Evolutionary conservation across 1,140 invertebrate genomes (phyloP), one percentile per base, ranked within the genome.

Genomic region (Lucilia sericata): DNA sequence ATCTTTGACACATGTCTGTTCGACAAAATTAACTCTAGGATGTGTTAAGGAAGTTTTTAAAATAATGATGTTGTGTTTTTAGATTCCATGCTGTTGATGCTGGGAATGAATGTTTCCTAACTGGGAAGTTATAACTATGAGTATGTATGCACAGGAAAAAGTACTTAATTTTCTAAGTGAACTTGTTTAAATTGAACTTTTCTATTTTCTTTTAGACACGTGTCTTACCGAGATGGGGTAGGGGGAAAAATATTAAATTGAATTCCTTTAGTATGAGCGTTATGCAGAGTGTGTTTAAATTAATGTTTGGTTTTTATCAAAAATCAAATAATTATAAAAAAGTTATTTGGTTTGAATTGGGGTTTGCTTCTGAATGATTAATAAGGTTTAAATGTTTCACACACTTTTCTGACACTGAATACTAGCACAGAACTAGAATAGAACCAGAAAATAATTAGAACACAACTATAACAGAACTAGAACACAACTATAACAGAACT

Each of bases 1-100:
- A 84, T 84, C 42, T 74, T 19, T 82, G 83, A 84, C 83, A 82
- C 70, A 74, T 84, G 83, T 84, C 78, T 78, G 51, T 70, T 21
- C 10, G 19, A 70, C 21, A 70, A 70, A 70, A 70, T 70, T 21
- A 70, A 70, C 65, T 70, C 19, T 21, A 21, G n/a, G n/a, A 70
- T 70, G 19, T 21, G 65, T 70, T 70, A 70, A 70, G 65, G 65
- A 70, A 70, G 65, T 70, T 70, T 42, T 60, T 70, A 25, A 70
- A 70, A 70, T 70, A 70, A 70, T 70, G 65, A 70, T 70, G 65
- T 70, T 70, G 47, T 13, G 13, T 49, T 80, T 42, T 42, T 8
- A 5, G 42, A 5, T 55, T 17, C 42, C 42, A 3, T 42, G 5
- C 0, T 42, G 7, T 42, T 42, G 42, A 42, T 42, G 4, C 51